Evolutionary conservation across 2,113 vertebrate species (phyloP).

Genomic region (Candoia aspera): DNA sequence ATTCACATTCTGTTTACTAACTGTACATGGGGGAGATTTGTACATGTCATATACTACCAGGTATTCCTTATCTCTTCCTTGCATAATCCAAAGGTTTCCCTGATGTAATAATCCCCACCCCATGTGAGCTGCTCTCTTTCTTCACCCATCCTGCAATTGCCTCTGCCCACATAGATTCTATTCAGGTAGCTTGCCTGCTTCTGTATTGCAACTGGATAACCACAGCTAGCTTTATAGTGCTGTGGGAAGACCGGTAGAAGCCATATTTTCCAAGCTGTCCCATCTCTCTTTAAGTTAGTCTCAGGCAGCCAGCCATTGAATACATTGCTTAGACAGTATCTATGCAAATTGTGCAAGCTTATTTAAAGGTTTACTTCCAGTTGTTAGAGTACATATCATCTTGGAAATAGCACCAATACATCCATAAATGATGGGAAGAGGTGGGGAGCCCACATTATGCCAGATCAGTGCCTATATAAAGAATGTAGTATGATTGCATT

Average conservation of each 20-base stretch:
- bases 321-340: too few species aligned
- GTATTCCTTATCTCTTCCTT: background rate
- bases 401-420: background rate
- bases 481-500: background rate
- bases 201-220: conserved; percentile 22
- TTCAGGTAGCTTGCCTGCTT: background rate
- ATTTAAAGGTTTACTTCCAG: background rate
- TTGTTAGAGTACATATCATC: background rate
- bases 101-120: background rate
- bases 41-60: background rate
- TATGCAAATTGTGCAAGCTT: background rate
- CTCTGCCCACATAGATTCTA: conserved; percentile 3
- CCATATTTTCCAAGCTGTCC: background rate
- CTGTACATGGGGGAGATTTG: background rate
- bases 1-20: background rate
- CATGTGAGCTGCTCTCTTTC: background rate
- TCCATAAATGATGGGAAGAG: background rate
- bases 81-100: background rate
- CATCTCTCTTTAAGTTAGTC: background rate
- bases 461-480: background rate
- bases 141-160: background rate
- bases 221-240: background rate
- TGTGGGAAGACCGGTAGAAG: background rate
- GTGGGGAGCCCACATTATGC: background rate
- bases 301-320: background rate